Evolutionary conservation across 2,113 vertebrate species (phyloP).

Genomic region (Calyptomena viridis): DNA sequence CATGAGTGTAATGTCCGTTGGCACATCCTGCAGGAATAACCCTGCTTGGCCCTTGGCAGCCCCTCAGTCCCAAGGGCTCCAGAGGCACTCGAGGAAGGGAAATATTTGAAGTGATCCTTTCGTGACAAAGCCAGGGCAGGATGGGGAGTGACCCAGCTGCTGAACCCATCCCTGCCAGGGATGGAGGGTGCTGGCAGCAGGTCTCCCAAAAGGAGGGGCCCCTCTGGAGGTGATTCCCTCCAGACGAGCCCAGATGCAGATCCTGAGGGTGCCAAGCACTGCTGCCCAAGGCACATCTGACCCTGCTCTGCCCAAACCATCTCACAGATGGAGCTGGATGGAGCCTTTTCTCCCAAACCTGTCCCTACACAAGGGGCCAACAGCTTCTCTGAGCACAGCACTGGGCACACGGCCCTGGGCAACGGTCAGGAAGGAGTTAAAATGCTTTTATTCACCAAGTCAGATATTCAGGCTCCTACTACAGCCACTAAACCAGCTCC

Average conservation of each 20-base stretch:
- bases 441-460: background rate
- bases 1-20: accelerated
- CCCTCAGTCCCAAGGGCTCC: background rate
- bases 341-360: background rate
- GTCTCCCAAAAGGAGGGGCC: background rate
- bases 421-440: background rate
- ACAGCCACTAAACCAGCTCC: background rate
- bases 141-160: background rate
- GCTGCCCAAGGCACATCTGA: background rate
- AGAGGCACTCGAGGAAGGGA: background rate
- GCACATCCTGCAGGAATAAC: background rate
- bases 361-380: background rate
- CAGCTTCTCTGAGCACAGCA: background rate
- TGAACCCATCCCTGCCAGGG: background rate
- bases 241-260: accelerated
- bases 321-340: background rate
- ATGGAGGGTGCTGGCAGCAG: background rate
- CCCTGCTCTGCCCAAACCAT: background rate
- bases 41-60: background rate
- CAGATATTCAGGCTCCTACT: background rate
- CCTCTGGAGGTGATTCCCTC: background rate
- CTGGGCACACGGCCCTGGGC: accelerated
- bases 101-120: background rate
- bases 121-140: background rate
- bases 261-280: background rate